Evolutionary conservation across 2,888 invertebrate genomes (phyloP).

Genomic region (Drosophila greeni): DNA sequence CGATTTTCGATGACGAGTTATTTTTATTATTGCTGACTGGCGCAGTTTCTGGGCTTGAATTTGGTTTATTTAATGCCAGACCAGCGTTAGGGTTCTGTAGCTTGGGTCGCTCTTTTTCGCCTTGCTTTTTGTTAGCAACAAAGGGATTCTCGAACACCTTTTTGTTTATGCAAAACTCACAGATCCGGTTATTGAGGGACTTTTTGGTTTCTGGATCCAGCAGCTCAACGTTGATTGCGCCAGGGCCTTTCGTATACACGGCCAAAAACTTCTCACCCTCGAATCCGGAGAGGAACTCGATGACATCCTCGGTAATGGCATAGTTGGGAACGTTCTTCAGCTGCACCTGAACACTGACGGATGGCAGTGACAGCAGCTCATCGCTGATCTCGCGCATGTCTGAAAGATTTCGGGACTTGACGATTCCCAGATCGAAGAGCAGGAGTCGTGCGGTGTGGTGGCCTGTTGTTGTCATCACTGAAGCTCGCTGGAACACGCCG

Average conservation of each 20-base stretch:
- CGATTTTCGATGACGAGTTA: not conserved
- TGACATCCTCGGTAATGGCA: not conserved
- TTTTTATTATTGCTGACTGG: not conserved
- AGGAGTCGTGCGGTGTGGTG: constrained; percentile 9
- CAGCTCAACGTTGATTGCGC: constrained; percentile 28
- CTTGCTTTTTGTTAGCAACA: not conserved
- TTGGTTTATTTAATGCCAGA: not conserved
- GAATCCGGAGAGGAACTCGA: constrained; percentile 32
- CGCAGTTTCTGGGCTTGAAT: not conserved
- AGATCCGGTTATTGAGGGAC: constrained; percentile 36
- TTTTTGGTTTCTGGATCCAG: not conserved
- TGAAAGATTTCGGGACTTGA: not conserved
- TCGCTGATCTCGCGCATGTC: constrained; percentile 31
- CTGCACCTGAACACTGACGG: constrained; percentile 22
- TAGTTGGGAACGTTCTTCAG: constrained; percentile 28
- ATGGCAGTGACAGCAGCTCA: constrained; percentile 43
- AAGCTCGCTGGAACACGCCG: constrained; percentile 29
- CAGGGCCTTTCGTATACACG: not conserved
- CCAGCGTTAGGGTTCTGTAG: not conserved
- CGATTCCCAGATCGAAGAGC: constrained; percentile 41
- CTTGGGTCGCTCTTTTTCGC: not conserved
- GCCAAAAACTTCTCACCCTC: constrained; percentile 11
- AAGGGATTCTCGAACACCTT: not conserved
- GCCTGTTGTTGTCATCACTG: not conserved
- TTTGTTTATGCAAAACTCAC: constrained; percentile 9